A percentile compares a stretch with the other conserved stretches of the same genome.
These are phyloP conservation scores for Brachycybe producta DNA, from an alignment of 2,888 invertebrate genomes.

Conservation along the genomic window DNA sequence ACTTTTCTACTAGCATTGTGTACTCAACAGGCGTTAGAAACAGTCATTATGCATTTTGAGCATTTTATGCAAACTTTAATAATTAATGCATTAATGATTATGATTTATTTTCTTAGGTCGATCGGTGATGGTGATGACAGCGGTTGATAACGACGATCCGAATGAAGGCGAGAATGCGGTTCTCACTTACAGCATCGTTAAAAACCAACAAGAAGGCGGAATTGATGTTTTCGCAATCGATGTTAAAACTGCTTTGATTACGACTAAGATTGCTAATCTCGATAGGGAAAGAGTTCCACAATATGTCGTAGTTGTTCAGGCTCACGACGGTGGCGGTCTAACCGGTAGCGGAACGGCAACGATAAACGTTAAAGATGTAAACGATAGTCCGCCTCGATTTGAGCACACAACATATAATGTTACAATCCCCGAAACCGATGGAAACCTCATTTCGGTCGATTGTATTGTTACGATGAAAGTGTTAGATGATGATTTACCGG, in stretches of 20 bases:
- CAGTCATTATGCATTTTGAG: no score
- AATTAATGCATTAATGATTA: no score
- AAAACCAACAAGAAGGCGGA: constrained; percentile 27
- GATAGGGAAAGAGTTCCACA: constrained; percentile 26
- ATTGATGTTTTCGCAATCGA: constrained; percentile 33
- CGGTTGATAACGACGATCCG: constrained; percentile 35
- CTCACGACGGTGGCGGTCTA: constrained; percentile 24
- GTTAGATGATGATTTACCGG: constrained; percentile 20
- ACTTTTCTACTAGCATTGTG: no score
- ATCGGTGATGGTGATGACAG: constrained; percentile 34
- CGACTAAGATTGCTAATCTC: constrained; percentile 26
- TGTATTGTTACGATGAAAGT: constrained; percentile 19
- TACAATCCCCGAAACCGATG: constrained; percentile 20
- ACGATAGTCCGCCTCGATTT: constrained; percentile 38
- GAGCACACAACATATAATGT: constrained; percentile 25
- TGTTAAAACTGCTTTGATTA: constrained; percentile 29
- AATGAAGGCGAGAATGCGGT: constrained; percentile 35
- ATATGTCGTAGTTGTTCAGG: constrained; percentile 26
- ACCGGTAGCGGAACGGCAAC: constrained; percentile 34
- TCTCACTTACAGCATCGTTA: constrained; percentile 31
- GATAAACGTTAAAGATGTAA: constrained; percentile 35
- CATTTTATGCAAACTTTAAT: no score
- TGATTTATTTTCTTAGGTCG: constrained; percentile 24
- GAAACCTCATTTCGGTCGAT: constrained; percentile 10
- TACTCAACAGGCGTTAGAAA: no score